phyloP scores from a whole-genome alignment of 2,797 vertebrate genomes.

The Ceryle rudis region DNA sequence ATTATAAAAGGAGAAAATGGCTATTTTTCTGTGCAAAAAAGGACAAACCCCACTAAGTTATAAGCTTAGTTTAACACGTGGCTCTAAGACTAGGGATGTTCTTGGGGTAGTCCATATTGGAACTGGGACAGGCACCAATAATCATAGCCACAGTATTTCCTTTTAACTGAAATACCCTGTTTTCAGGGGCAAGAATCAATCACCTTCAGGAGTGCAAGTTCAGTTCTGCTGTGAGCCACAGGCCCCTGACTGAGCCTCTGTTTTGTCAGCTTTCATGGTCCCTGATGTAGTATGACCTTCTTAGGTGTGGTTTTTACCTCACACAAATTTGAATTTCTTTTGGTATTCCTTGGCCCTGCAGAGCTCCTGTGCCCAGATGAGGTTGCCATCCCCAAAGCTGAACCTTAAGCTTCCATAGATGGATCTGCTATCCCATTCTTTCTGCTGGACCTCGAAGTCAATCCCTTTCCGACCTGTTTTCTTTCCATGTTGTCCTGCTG shows the following conservation, averaged over 20 bases:
- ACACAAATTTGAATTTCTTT: background rate
- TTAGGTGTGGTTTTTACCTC: background rate
- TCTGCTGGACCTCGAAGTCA: background rate
- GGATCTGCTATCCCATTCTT: background rate
- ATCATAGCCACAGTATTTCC: background rate
- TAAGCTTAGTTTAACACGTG: background rate
- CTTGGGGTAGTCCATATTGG: background rate
- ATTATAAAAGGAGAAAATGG: background rate
- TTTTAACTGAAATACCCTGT: background rate
- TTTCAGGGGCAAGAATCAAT: conserved; percentile 2
- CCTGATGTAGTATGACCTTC: background rate
- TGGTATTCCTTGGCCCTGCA: background rate
- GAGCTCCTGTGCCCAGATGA: background rate
- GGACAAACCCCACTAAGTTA: background rate
- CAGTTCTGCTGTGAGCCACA: background rate
- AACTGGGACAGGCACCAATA: background rate
- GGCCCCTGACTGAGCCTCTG: background rate
- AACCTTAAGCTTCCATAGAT: background rate
- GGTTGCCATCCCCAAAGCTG: background rate
- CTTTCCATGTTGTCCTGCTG: background rate
- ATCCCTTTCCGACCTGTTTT: background rate
- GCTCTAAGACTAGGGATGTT: background rate
- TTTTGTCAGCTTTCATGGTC: background rate
- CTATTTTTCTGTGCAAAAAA: background rate
- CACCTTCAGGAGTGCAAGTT: background rate